Evolutionary conservation across 1,140 invertebrate genomes (phyloP).

Genomic region (Daktulosphaira vitifoliae): DNA sequence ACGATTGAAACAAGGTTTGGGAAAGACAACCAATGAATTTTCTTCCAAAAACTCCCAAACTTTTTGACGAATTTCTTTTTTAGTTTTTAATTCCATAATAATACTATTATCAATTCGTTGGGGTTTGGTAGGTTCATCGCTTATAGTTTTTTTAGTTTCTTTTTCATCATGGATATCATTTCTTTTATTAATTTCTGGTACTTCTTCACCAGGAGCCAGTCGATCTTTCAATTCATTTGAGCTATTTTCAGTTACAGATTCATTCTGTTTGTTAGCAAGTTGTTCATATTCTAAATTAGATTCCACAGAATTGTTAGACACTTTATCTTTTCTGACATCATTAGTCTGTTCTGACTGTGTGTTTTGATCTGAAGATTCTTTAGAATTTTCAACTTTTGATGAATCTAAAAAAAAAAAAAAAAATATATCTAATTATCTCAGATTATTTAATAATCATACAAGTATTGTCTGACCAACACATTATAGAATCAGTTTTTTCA

Average conservation of each 20-base stretch:
- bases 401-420: neutral
- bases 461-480: too few relatives aligned
- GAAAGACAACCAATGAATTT: constrained; percentile 37
- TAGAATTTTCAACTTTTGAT: constrained; percentile 10
- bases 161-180: neutral
- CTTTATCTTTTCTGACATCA: neutral
- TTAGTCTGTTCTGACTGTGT: neutral
- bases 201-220: neutral
- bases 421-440: too few relatives aligned
- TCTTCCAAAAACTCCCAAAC: constrained; percentile 37
- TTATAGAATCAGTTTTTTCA: too few relatives aligned
- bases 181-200: neutral
- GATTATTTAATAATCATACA: too few relatives aligned
- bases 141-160: neutral
- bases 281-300: neutral
- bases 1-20: constrained; percentile 42
- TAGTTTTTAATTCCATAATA: constrained; percentile 26
- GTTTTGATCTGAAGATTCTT: neutral
- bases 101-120: constrained; percentile 5
- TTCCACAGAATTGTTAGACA: neutral
- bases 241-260: neutral
- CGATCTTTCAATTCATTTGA: neutral
- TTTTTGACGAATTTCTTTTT: constrained; percentile 33
- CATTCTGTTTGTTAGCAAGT: neutral
- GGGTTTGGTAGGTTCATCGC: neutral